Conservation (phyloP, 2,113 vertebrate species). For the Tachycineta bicolor region DNA sequence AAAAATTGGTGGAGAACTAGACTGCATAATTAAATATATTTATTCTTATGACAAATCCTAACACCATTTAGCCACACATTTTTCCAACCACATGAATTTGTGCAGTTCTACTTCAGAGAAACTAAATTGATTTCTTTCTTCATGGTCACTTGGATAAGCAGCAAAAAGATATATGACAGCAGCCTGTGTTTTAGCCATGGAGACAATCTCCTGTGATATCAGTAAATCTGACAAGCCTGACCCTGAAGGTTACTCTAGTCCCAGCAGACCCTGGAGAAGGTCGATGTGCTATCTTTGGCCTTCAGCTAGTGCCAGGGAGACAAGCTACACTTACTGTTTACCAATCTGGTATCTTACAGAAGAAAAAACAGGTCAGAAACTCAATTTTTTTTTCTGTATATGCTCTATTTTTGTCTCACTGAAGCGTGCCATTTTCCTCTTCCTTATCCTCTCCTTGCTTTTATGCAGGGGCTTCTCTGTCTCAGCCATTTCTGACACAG, state of each 20-base stretch:
- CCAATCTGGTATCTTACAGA: background rate
- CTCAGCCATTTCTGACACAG: background rate
- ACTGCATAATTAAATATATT: background rate
- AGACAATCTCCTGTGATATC: conserved; percentile 42
- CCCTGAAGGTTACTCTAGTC: conserved; percentile 13
- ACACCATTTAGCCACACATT: background rate
- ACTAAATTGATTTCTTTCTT: background rate
- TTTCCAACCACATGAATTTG: background rate
- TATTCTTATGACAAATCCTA: background rate
- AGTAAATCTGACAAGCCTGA: conserved; percentile 27
- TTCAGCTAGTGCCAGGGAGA: conserved; percentile 17
- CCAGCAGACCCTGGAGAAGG: conserved; percentile 27
- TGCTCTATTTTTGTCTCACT: background rate
- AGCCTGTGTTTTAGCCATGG: conserved; percentile 8
- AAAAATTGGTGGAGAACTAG: background rate
- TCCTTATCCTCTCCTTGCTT: background rate
- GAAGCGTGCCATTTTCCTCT: background rate
- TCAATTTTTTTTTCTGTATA: background rate
- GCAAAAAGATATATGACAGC: background rate
- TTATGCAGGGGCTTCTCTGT: background rate
- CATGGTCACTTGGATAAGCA: background rate
- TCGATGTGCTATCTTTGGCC: conserved; percentile 9
- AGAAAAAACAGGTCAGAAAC: conserved; percentile 14
- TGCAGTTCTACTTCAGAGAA: background rate
- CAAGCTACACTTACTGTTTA: conserved; percentile 14